A percentile compares a stretch with the other conserved stretches of the same genome.
These are phyloP conservation scores for Mandrillus leucophaeus DNA, from an alignment of 2,113 vertebrate genomes.

Conservation along the genomic window DNA sequence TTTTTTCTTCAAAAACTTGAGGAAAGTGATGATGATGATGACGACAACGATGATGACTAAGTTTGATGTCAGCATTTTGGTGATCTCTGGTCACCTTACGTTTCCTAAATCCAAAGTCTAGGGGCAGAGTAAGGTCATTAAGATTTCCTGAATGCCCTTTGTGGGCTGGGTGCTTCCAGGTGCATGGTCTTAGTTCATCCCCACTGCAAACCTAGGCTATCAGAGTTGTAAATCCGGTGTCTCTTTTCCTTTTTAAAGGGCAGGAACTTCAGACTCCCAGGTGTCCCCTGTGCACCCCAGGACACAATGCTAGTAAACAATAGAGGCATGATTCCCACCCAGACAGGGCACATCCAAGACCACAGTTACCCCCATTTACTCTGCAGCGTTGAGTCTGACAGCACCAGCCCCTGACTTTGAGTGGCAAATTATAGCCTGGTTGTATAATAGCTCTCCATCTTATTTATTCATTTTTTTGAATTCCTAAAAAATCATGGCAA, in stretches of 20 bases:
- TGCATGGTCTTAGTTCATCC: fast-evolving
- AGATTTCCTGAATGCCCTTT: fast-evolving
- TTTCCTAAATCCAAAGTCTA: not conserved
- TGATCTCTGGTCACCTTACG: not conserved
- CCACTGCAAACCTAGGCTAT: fast-evolving
- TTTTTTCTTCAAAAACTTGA: not conserved
- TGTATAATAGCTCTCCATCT: constrained; percentile 67
- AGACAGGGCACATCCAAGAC: not conserved
- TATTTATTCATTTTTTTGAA: constrained; percentile 77
- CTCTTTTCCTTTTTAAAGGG: not conserved
- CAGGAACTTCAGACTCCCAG: not conserved
- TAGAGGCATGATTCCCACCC: not conserved
- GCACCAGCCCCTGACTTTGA: constrained; percentile 59
- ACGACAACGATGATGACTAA: no score
- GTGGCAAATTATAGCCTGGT: constrained; percentile 75
- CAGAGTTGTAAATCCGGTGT: no score
- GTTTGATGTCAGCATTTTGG: fast-evolving
- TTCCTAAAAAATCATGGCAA: constrained; percentile 85
- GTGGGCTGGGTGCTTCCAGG: fast-evolving
- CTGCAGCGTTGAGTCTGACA: not conserved
- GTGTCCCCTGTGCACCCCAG: fast-evolving
- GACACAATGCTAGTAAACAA: not conserved
- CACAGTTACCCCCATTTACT: fast-evolving
- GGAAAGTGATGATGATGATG: not conserved
- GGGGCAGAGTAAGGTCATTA: not conserved